Base-by-base conservation (phyloP, 2,113 vertebrate genomes). In the Hippocampus guttulatus region DNA sequence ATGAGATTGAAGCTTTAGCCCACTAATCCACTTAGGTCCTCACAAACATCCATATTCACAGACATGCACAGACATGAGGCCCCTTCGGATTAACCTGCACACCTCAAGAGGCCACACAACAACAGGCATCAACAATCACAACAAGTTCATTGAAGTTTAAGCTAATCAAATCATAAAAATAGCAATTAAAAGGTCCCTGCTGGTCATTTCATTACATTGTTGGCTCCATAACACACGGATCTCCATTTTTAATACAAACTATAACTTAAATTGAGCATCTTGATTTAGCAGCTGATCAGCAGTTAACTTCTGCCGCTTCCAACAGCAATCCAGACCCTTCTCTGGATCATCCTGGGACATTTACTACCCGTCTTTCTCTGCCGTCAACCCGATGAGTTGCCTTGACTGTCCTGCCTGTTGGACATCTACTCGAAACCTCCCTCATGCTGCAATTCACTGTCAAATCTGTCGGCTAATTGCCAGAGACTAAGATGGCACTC, bases 1-100 rank as follows among this genome's bases (percentile, higher is more conserved):
- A 91, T 87, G 79, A 65, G 88, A 89, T 88, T 88, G 79, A 84
- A 72, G 85, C 43, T 85, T 91, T 86, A 87, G 47, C 68, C 71
- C 25, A 15, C 70, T 90, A 88, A 90, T 91, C 89, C 84, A 88
- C 74, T 91, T 87, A 88, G 73, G 71, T 74, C 54, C 57, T 67
- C 74, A 87, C 66, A 65, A 58, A 73, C 63, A 58, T 33, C 49
- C 41, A 70, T 68, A 61, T 75, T 72, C 54, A 75, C 38, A 74
- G 58, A 67, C 68, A 79, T 6, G 15, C 63, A 75, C n/a, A 40
- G 51, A 71, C 38, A 57, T 0, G 18, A 68, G 64, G 18, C 40
- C 68, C 70, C 58, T 71, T 10, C n/a, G 72, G 83, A 82, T 89
- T 87, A 87, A 88, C 88, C 79, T 79, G 75, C 57, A 79, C 79